Evolutionary conservation across 2,888 invertebrate species (phyloP).

Genomic region (Spicauda simplicius): DNA sequence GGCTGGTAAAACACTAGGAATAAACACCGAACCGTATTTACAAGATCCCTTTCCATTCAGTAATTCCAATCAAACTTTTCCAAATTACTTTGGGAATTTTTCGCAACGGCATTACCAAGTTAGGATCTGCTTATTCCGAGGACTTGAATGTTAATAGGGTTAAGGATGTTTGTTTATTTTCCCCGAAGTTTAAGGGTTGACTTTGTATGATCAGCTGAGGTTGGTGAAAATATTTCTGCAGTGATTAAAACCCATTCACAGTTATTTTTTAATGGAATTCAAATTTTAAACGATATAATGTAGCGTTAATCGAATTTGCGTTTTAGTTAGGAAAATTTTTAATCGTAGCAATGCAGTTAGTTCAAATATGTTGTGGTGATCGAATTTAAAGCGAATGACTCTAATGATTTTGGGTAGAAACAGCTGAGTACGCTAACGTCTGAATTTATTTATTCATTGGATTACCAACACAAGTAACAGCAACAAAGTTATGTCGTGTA

Average conservation of each 20-base stretch:
- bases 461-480: too few relatives aligned
- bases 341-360: too few relatives aligned
- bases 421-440: too few relatives aligned
- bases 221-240: background rate
- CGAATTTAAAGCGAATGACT: too few relatives aligned
- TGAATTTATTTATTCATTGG: too few relatives aligned
- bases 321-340: background rate
- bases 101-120: slow-evolving; percentile 42
- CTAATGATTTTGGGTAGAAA: too few relatives aligned
- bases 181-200: slow-evolving; percentile 14
- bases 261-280: background rate
- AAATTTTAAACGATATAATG: background rate
- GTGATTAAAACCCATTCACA: slow-evolving; percentile 2
- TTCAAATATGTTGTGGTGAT: too few relatives aligned
- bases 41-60: slow-evolving; percentile 29
- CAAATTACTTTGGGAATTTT: slow-evolving; percentile 41
- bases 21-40: slow-evolving; percentile 8
- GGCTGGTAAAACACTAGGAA: slow-evolving; percentile 1
- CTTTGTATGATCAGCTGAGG: slow-evolving; percentile 15
- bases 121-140: slow-evolving; percentile 27
- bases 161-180: slow-evolving; percentile 24
- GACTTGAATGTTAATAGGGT: slow-evolving; percentile 31
- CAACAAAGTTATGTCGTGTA: too few relatives aligned
- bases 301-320: background rate
- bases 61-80: slow-evolving; percentile 42